These are phyloP conservation scores for Papilio dardanus DNA, from an alignment of 1,140 invertebrate genomes.

Conservation along the genomic window DNA sequence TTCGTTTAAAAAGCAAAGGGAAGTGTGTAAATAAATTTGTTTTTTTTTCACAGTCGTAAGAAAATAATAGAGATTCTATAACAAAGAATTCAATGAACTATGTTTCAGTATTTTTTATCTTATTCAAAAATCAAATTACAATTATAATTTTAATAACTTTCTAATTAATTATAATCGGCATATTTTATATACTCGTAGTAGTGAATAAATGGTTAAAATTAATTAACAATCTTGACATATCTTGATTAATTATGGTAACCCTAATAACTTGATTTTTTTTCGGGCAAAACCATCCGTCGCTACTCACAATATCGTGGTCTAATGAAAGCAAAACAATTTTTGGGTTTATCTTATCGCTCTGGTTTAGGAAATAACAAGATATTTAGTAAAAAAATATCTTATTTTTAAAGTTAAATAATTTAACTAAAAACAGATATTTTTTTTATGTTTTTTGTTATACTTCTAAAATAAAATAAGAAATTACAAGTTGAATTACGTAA, in stretches of 20 bases:
- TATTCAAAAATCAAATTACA: neutral
- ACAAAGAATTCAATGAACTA: neutral
- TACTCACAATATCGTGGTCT: conserved; percentile 9
- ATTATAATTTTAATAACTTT: neutral
- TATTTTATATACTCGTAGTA: too few relatives aligned
- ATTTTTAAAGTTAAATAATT: neutral
- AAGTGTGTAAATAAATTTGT: neutral
- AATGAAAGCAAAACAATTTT: conserved; percentile 24
- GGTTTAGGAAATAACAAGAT: neutral
- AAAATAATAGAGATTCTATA: neutral
- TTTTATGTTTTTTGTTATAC: too few relatives aligned
- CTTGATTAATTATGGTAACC: neutral
- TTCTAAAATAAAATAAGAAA: too few relatives aligned
- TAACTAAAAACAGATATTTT: neutral
- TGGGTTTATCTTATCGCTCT: conserved; percentile 15
- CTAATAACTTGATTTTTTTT: neutral
- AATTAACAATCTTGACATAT: neutral
- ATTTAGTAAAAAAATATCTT: neutral
- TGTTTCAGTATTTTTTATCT: neutral
- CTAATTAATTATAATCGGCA: neutral
- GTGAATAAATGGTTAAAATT: neutral
- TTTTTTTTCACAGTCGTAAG: neutral
- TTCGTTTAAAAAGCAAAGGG: neutral
- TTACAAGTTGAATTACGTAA: too few relatives aligned
- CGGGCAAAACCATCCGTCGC: neutral